phyloP scores from a whole-genome alignment of 2,888 invertebrate species.

The Diarsia brunnea region DNA sequence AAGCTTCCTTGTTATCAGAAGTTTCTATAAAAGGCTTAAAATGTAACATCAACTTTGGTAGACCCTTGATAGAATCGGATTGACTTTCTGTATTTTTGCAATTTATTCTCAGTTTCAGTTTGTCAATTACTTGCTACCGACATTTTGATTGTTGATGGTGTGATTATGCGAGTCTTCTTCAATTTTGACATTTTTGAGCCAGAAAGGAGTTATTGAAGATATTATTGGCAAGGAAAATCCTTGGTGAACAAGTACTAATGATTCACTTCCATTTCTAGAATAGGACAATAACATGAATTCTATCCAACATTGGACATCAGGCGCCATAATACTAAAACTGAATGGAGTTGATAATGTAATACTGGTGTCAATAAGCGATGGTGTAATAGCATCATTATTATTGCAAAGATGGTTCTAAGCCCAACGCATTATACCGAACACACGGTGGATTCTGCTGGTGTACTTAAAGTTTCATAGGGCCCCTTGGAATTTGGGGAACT shows the following conservation, averaged over 20 bases:
- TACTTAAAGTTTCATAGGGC: constrained; percentile 3
- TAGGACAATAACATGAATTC: not conserved
- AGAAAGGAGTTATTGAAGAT: not conserved
- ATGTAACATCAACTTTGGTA: not conserved
- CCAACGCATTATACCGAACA: not conserved
- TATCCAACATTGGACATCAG: not conserved
- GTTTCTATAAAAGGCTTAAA: not conserved
- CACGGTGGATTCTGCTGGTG: not conserved
- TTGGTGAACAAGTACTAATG: not conserved
- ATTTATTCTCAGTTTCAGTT: not conserved
- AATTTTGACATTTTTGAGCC: not conserved
- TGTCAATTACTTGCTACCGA: not conserved
- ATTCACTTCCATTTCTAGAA: not conserved
- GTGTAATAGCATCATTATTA: constrained; percentile 27
- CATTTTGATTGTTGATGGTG: not conserved
- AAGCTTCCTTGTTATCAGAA: not conserved
- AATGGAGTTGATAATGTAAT: constrained; percentile 15
- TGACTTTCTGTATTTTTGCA: not conserved
- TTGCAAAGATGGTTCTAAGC: constrained; percentile 19
- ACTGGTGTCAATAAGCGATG: constrained; percentile 18
- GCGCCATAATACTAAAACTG: constrained; percentile 8
- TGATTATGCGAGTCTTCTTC: not conserved
- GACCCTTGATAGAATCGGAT: not conserved
- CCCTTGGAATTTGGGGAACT: not conserved
- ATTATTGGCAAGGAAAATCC: not conserved